Conservation (phyloP, 2,888 invertebrate species). For the Pycnomerus fuliginosus region DNA sequence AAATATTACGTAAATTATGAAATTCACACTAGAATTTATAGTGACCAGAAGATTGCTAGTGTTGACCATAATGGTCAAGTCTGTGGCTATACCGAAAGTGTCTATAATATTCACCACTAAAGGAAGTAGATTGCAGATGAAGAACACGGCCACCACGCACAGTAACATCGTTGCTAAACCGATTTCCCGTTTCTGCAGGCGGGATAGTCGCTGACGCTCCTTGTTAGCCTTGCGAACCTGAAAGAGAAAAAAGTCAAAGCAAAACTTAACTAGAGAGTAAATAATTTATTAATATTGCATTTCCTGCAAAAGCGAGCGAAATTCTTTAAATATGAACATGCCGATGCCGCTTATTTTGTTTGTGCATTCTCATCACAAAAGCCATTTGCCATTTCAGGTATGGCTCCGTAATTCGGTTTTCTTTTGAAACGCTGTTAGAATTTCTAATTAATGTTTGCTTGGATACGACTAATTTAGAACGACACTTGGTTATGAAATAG, state of each 20-base stretch:
- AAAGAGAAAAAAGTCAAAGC: constrained; percentile 35
- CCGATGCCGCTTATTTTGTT: no score
- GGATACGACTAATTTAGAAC: no score
- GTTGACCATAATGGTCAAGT: constrained; percentile 66
- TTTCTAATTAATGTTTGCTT: no score
- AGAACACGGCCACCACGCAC: constrained; percentile 91
- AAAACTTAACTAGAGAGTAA: no score
- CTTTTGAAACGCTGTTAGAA: no score
- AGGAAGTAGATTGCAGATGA: constrained; percentile 87
- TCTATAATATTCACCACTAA: constrained; percentile 85
- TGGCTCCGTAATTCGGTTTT: no score
- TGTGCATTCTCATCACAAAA: no score
- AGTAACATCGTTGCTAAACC: constrained; percentile 93
- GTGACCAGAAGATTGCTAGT: constrained; percentile 91
- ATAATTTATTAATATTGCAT: no score
- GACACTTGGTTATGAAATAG: no score
- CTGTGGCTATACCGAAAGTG: constrained; percentile 66
- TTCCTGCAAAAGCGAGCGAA: no score
- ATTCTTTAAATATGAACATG: no score
- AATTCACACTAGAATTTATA: constrained; percentile 96
- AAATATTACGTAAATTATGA: constrained; percentile 96
- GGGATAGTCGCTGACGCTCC: constrained; percentile 85
- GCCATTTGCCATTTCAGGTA: no score
- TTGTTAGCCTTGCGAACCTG: constrained; percentile 85
- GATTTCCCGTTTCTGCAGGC: constrained; percentile 88